These are phyloP conservation scores for Poecilus cupreus DNA, from an alignment of 2,888 invertebrate genomes.

Conservation along the genomic window DNA sequence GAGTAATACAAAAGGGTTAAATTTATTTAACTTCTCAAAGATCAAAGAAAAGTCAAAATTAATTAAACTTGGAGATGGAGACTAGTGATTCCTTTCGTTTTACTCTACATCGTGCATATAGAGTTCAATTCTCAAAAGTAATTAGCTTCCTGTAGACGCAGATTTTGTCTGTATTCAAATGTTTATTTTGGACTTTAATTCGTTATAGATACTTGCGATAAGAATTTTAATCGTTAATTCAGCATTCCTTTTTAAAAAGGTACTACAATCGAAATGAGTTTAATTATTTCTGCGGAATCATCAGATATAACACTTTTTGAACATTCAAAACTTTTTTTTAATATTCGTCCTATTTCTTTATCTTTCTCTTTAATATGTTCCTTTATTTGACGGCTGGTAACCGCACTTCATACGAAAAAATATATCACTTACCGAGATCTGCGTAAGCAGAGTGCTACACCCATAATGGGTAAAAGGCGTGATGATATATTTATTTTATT, in stretches of 20 bases:
- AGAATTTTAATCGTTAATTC: neutral
- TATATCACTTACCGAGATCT: too few species aligned
- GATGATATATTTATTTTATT: too few species aligned
- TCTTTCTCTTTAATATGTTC: too few species aligned
- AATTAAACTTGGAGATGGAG: constrained; percentile 12
- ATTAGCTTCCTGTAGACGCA: neutral
- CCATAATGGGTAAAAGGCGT: too few species aligned
- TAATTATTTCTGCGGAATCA: neutral
- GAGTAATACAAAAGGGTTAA: neutral
- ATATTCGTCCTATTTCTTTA: neutral
- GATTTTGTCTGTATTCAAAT: neutral
- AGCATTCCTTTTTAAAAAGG: neutral
- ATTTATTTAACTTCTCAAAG: neutral
- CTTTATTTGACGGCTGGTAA: too few species aligned
- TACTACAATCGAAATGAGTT: neutral
- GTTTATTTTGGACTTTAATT: neutral
- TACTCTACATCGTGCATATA: neutral
- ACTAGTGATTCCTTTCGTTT: neutral
- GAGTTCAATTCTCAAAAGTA: neutral
- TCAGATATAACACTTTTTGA: too few species aligned
- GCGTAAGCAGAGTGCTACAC: too few species aligned
- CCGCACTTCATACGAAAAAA: too few species aligned
- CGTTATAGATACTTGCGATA: neutral
- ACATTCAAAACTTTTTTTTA: too few species aligned
- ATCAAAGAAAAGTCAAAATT: constrained; percentile 12